A percentile compares a stretch with the other conserved stretches of the same genome.
phyloP scores from a whole-genome alignment of 2,113 vertebrate species.

The Brachyistius frenatus region DNA sequence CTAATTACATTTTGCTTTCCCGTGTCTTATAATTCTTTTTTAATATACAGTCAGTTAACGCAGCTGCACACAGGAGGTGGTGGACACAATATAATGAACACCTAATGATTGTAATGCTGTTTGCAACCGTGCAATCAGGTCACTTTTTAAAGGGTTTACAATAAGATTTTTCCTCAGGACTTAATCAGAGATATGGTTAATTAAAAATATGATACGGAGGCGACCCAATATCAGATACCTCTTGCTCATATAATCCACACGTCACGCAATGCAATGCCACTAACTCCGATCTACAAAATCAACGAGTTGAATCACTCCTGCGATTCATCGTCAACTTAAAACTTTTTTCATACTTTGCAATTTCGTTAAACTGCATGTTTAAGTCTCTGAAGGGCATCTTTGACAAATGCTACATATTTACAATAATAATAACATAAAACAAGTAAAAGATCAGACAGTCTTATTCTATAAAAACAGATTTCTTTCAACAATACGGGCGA shows the following conservation, averaged over 20 bases:
- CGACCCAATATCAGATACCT: background rate
- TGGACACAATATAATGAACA: conserved; percentile 20
- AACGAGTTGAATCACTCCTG: too few species aligned
- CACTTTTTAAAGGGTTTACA: background rate
- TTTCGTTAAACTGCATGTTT: background rate
- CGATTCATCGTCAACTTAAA: too few species aligned
- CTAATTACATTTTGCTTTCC: conserved; percentile 30
- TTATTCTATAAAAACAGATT: too few species aligned
- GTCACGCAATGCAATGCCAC: too few species aligned
- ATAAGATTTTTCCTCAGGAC: too few species aligned
- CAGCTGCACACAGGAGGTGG: background rate
- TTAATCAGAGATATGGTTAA: background rate
- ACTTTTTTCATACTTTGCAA: too few species aligned
- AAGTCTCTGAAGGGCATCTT: background rate
- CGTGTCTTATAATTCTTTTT: conserved; percentile 19
- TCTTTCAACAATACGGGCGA: too few species aligned
- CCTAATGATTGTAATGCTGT: background rate
- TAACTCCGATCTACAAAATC: too few species aligned
- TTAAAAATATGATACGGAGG: background rate
- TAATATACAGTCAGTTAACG: conserved; percentile 9
- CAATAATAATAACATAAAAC: background rate
- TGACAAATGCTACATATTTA: background rate
- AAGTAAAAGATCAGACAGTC: background rate
- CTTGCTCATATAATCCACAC: too few species aligned
- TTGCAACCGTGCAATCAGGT: background rate